phyloP scores from a whole-genome alignment of 1,140 invertebrate genomes.

The Drosophila burlai region DNA sequence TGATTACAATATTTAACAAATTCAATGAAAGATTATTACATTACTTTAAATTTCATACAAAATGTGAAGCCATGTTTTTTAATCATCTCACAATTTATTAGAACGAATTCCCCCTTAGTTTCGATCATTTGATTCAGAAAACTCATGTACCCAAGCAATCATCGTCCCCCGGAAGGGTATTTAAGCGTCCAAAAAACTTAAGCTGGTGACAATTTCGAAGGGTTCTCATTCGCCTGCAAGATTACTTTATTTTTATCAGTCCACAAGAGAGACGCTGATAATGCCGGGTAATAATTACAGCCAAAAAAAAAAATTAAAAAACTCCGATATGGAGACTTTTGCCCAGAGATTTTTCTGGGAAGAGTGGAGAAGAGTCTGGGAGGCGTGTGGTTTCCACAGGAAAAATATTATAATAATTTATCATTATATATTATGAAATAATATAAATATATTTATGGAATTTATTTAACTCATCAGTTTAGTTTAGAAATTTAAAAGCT shows the following conservation, averaged over 20 bases:
- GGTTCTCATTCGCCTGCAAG: conserved; percentile 13
- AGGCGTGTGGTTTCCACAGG: not conserved
- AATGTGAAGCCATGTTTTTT: too few species aligned
- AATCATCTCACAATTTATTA: not conserved
- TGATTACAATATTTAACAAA: not conserved
- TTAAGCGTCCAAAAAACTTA: conserved; percentile 16
- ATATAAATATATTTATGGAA: too few species aligned
- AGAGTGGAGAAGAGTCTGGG: not conserved
- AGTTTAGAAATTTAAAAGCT: too few species aligned
- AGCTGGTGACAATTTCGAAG: conserved; percentile 41
- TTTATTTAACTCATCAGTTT: too few species aligned
- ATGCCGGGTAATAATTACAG: conserved; percentile 53
- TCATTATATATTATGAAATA: too few species aligned
- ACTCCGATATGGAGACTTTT: conserved; percentile 1
- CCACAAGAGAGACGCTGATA: conserved; percentile 38
- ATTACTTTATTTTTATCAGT: conserved; percentile 61
- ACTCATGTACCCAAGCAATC: not conserved
- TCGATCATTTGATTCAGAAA: not conserved
- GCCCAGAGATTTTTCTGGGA: conserved; percentile 19
- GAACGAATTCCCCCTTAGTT: not conserved
- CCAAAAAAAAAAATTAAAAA: conserved; percentile 20
- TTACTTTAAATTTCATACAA: not conserved
- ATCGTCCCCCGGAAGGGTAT: not conserved
- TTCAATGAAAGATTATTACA: not conserved
- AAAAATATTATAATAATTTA: not conserved